Evolutionary conservation across 1,140 invertebrate genomes (phyloP), one percentile per base, ranked within the genome.

Genomic region (Lepidurus arcticus): DNA sequence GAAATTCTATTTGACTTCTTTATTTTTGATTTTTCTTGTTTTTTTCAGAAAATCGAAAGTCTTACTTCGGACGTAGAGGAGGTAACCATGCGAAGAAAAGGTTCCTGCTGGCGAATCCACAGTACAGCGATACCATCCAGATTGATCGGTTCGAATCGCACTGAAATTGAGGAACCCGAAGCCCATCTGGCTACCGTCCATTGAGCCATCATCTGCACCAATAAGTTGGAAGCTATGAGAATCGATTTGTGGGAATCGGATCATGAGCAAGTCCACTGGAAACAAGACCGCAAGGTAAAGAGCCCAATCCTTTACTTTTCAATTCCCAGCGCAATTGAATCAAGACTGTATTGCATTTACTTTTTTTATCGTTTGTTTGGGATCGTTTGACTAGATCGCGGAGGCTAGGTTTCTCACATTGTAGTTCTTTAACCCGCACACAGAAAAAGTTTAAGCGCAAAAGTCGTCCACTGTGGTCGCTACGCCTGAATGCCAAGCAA

Each of bases 151-250:
- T 7, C 53, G 53, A 65, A 65, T 65, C 53, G 53, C 53, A 16
- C 53, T 65, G 53, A 65, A 65, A 65, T 65, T 65, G 53, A 65
- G 53, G 21, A n/a, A 65, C 53, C 53, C 53, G 21, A 65, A 65
- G 53, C 53, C 53, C 6, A 21, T 65, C 53, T 65, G 53, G 53
- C 16, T 65, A 16, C 9, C 53, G 53, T 65, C 53, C 53, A 16
- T 65, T n/a, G 53, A 65, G 53, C 53, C 53, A 65, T 65, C 53
- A 65, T 65, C 53, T 65, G 21, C 53, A 16, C 3, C 53, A 65
- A 65, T 65, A 65, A 65, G 5, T 13, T 13, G 53, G 16, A 9
- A 65, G 53, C 21, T n/a, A 65, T 65, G 21, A 65, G 16, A 9
- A 65, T 16, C 53, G 13, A 65, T 16, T 13, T 65, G 16, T n/a